A percentile compares a stretch with the other conserved stretches of the same genome.
Evolutionary conservation across 1,140 invertebrate species (phyloP).

Genomic region (Agrypnia vestita): DNA sequence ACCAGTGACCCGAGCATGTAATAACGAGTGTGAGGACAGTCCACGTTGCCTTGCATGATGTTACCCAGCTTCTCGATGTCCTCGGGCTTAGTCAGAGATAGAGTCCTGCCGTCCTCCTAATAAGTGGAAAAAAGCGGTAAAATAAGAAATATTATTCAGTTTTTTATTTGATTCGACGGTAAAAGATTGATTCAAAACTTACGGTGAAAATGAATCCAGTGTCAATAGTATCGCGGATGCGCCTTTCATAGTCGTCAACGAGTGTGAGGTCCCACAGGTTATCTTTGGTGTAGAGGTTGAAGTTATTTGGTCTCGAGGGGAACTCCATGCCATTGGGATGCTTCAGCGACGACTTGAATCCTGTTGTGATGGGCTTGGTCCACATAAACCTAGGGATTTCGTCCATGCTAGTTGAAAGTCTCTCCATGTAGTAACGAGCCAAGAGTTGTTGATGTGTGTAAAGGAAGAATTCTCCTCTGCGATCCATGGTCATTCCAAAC

Average conservation of each 20-base stretch:
- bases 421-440: slow-evolving; percentile 80
- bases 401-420: slow-evolving; percentile 76
- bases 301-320: slow-evolving; percentile 72
- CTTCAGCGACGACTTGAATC: slow-evolving; percentile 75
- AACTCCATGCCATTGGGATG: slow-evolving; percentile 75
- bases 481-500: slow-evolving; percentile 71
- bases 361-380: slow-evolving; percentile 72
- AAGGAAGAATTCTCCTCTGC: slow-evolving; percentile 77
- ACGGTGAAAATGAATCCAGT: slow-evolving; percentile 67
- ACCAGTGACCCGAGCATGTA: slow-evolving; percentile 69
- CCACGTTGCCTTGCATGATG: slow-evolving; percentile 68
- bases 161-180: not conserved
- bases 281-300: slow-evolving; percentile 67
- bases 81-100: slow-evolving; percentile 60
- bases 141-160: too few relatives aligned
- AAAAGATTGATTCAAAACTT: slow-evolving; percentile 27
- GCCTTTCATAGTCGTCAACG: slow-evolving; percentile 71
- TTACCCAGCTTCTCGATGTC: slow-evolving; percentile 70
- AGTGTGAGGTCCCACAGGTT: slow-evolving; percentile 68
- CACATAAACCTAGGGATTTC: slow-evolving; percentile 76
- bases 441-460: slow-evolving; percentile 77
- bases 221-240: slow-evolving; percentile 74
- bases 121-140: not conserved
- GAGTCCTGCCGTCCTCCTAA: slow-evolving; percentile 38
- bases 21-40: slow-evolving; percentile 68